phyloP scores from a whole-genome alignment of 2,797 vertebrate genomes.

The Pseudochirops corinnae region DNA sequence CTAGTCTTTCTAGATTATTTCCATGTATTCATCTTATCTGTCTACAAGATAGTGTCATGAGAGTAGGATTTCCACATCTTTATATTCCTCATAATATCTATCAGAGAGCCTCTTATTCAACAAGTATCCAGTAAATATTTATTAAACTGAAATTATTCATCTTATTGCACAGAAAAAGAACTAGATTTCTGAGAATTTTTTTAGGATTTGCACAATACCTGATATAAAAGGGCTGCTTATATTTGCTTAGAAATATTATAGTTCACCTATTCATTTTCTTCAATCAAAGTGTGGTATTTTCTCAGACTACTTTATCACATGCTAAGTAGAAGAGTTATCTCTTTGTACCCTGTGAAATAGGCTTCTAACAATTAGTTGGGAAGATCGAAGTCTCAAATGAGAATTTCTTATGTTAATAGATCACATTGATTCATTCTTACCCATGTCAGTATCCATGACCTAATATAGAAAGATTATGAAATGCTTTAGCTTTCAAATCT shows the following conservation, averaged over 20 bases:
- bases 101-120: background rate
- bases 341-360: background rate
- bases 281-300: background rate
- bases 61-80: background rate
- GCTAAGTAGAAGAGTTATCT: background rate
- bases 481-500: conserved; percentile 80
- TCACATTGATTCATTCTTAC: background rate
- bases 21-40: background rate
- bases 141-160: background rate
- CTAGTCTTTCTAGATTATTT: background rate
- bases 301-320: background rate
- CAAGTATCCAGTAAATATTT: background rate
- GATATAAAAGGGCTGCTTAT: background rate
- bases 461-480: conserved; percentile 55
- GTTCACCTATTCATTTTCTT: background rate
- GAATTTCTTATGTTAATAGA: background rate
- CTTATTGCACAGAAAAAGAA: background rate
- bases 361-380: background rate
- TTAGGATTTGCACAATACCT: background rate
- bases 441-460: conserved; percentile 27
- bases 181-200: background rate
- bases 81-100: background rate
- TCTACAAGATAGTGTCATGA: background rate
- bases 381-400: background rate
- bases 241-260: background rate